A percentile compares a stretch with the other conserved stretches of the same genome.
Conservation (phyloP, 1,140 invertebrate genomes). For the Diorhabda sublineata region DNA sequence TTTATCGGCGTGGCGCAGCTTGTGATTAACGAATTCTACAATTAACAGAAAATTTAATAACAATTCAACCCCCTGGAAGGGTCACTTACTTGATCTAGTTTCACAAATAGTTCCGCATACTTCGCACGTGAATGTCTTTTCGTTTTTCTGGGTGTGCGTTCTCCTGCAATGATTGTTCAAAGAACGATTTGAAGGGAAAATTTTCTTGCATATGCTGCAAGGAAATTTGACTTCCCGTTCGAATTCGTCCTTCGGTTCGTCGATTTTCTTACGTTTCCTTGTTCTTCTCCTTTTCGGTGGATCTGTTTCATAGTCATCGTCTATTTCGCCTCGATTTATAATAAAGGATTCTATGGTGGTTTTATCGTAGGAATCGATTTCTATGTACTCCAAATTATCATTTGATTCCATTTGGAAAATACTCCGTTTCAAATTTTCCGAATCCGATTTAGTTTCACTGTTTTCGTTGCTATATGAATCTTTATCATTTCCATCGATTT, state of each 20-base stretch:
- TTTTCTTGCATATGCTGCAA: conserved; percentile 5
- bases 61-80: no score
- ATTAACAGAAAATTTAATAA: neutral
- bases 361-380: conserved; percentile 6
- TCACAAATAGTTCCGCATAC: conserved; percentile 9
- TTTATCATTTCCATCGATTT: neutral
- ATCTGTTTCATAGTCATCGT: conserved; percentile 2
- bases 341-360: conserved; percentile 9
- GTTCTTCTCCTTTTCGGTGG: neutral
- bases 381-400: conserved; percentile 1
- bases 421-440: neutral
- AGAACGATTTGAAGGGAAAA: neutral
- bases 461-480: neutral
- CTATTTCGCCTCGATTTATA: neutral
- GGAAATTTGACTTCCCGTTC: conserved; percentile 9
- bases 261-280: neutral
- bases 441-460: neutral
- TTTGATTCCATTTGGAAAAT: no score
- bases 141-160: conserved; percentile 5
- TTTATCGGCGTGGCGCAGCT: conserved; percentile 9
- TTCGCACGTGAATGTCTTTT: conserved; percentile 8
- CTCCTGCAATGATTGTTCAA: conserved; percentile 10
- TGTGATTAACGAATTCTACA: conserved; percentile 12
- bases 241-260: conserved; percentile 4
- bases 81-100: conserved; percentile 10